phyloP scores from a whole-genome alignment of 1,140 invertebrate genomes.

The Penaeus chinensis region DNA sequence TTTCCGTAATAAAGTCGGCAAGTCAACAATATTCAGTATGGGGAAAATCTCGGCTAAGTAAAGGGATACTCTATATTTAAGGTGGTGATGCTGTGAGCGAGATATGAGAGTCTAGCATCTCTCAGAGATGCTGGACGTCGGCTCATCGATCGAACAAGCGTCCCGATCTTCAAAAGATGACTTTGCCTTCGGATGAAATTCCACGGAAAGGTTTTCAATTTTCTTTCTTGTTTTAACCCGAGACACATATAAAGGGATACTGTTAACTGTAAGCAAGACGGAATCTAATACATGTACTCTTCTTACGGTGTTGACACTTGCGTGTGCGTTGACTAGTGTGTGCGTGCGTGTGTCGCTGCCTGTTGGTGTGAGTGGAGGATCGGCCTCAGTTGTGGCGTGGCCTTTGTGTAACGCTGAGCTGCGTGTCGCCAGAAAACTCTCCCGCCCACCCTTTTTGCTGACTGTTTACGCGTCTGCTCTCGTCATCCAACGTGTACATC shows the following conservation, averaged over 20 bases:
- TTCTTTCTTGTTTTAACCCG: neutral
- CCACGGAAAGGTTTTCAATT: neutral
- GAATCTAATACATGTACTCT: neutral
- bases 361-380: conserved; percentile 22
- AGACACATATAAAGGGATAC: neutral
- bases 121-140: conserved; percentile 21
- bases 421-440: neutral
- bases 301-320: neutral
- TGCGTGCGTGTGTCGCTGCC: conserved; percentile 10
- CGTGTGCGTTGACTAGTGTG: neutral
- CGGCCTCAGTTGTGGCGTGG: conserved; percentile 19
- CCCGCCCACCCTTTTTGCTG: conserved; percentile 20
- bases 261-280: neutral
- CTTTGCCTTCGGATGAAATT: neutral
- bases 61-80: neutral
- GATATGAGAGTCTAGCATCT: conserved; percentile 20
- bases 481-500: neutral
- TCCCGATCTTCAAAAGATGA: conserved; percentile 6
- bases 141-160: conserved; percentile 11
- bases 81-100: conserved; percentile 15
- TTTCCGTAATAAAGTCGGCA: neutral
- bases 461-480: conserved; percentile 1
- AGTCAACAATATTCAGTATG: no score
- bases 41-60: no score
- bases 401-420: conserved; percentile 13